phyloP scores from a whole-genome alignment of 2,113 vertebrate genomes.

The Phainopepla nitens region DNA sequence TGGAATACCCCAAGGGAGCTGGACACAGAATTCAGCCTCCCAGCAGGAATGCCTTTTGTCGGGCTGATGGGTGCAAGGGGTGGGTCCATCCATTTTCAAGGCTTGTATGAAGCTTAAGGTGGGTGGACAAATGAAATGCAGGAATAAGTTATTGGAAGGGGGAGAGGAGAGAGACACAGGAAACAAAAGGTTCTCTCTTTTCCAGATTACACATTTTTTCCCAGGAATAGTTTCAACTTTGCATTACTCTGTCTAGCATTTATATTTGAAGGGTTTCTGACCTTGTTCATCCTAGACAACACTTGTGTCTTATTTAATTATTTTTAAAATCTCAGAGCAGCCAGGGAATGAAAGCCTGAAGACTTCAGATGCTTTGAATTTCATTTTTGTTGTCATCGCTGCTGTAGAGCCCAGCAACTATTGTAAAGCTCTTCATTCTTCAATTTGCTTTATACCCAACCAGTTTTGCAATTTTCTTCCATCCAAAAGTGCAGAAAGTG shows the following conservation, averaged over 20 bases:
- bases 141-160: background rate
- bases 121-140: background rate
- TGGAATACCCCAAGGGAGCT: background rate
- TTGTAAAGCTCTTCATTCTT: background rate
- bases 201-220: conserved; percentile 4
- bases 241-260: background rate
- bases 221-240: conserved; percentile 10
- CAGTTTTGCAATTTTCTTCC: background rate
- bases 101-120: background rate
- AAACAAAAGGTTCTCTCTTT: background rate
- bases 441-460: background rate
- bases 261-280: conserved; percentile 16
- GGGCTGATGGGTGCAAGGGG: background rate
- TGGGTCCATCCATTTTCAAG: background rate
- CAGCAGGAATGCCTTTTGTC: background rate
- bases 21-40: background rate
- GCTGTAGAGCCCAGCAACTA: background rate
- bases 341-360: background rate
- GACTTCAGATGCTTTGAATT: background rate
- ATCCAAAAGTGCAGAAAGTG: background rate
- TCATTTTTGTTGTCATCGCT: conserved; percentile 10
- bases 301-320: conserved; percentile 34
- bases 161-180: background rate
- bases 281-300: conserved; percentile 21
- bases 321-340: background rate